phyloP scores from a whole-genome alignment of 30 jellyfish, hydroid and myxozoan species.

The Mastigias papua region DNA sequence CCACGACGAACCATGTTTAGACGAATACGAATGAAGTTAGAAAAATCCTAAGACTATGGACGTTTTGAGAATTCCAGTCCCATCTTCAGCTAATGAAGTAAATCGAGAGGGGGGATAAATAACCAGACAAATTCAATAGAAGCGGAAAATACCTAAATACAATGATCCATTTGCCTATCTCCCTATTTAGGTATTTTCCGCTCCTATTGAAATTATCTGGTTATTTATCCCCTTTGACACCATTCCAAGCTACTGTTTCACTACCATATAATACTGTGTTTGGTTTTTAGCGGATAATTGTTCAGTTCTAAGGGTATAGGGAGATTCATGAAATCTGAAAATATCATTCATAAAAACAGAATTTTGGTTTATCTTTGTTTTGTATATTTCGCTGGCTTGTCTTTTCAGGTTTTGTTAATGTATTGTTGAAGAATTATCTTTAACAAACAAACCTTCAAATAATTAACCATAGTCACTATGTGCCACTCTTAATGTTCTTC shows the following conservation, averaged over 20 bases:
- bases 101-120: too few species aligned
- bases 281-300: neutral
- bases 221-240: too few species aligned
- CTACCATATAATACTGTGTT: conserved; percentile 11
- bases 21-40: too few species aligned
- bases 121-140: too few species aligned
- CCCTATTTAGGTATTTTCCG: too few species aligned
- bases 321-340: conserved; percentile 26
- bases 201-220: too few species aligned
- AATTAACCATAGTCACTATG: neutral
- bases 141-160: too few species aligned
- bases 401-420: conserved; percentile 20
- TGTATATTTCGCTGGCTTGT: neutral
- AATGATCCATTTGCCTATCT: too few species aligned
- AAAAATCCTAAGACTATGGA: too few species aligned
- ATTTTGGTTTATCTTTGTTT: neutral
- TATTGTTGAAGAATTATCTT: conserved; percentile 16
- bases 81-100: too few species aligned
- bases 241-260: conserved; percentile 18
- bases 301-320: neutral
- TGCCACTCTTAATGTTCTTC: neutral
- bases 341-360: neutral
- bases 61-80: too few species aligned
- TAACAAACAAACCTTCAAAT: neutral
- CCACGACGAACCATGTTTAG: too few species aligned